Conservation (phyloP, 2,113 vertebrate genomes). For the Hystrix brachyura region DNA sequence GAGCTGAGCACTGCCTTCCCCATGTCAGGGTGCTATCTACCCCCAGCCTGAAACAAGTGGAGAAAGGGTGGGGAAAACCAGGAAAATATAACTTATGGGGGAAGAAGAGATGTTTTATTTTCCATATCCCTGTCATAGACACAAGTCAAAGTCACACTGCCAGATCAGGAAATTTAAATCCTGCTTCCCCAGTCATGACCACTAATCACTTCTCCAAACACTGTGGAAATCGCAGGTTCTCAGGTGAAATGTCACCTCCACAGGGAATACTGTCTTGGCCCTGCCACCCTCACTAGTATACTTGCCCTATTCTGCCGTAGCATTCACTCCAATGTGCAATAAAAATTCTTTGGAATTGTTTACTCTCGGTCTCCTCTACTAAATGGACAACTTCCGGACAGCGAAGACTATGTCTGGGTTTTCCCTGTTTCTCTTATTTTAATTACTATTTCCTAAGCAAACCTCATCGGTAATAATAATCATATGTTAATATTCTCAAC, state of each 20-base stretch:
- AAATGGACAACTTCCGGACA: not conserved
- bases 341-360: conserved; percentile 24
- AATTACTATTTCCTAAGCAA: not conserved
- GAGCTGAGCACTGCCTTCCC: not conserved
- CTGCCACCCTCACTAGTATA: not conserved
- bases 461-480: not conserved
- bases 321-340: not conserved
- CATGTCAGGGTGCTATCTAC: not conserved
- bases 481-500: not conserved
- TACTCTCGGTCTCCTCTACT: not conserved
- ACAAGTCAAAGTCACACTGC: not conserved
- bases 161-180: not conserved
- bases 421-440: not conserved
- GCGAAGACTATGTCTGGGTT: not conserved
- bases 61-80: not conserved
- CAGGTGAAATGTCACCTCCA: not conserved
- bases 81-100: not conserved
- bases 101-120: not conserved
- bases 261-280: not conserved
- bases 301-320: not conserved
- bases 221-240: not conserved
- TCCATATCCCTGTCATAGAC: not conserved
- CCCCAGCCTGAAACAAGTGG: not conserved
- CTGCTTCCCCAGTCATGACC: not conserved
- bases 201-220: not conserved